Base-by-base conservation (phyloP, 2,888 invertebrate genomes). In the Podotricha telesiphe region DNA sequence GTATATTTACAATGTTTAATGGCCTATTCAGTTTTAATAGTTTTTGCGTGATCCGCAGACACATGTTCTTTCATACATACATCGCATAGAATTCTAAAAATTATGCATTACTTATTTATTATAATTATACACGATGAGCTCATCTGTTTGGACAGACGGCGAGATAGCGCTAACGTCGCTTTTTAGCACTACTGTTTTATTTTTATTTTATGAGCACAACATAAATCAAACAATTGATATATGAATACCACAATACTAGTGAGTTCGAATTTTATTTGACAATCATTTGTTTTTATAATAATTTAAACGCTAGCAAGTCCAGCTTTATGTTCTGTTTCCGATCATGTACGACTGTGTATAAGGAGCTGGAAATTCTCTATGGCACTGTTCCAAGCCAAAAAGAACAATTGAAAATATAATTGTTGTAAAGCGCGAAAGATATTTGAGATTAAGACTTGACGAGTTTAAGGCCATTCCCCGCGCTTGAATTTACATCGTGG, bases 111-210 rank as follows among this genome's bases (percentile, higher is more conserved):
- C 62, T 64, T 19, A 68, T 63, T n/a, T n/a, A n/a, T n/a, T n/a
- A n/a, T n/a, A n/a, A n/a, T n/a, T n/a, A n/a, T 56, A 34, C 62
- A 45, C 22, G 51, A 62, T 72, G 72, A 70, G 51, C 67, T 72
- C 70, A 72, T 72, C 65, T 65, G 65, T 68, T 68, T 68, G 63
- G 47, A 65, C 68, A 68, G 66, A 61, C 65, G 65, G 17, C 28
- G 45, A n/a, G n/a, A 45, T 48, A 59, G 53, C 42, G 55, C 42
- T 64, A 68, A 70, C 70, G 70, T 63, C 65, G 55, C 13, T 28
- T 5, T n/a, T 15, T 13, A 48, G 63, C 66, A 45, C 47, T 53
- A 58, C 70, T 62, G 58, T 51, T 40, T 37, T 58, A 45, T 58
- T 58, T 64, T 51, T 64, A n/a, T 64, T 17, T 47, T 62, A 37